Conservation (phyloP, 1,140 invertebrate species). For the Conopomorpha cramerella region DNA sequence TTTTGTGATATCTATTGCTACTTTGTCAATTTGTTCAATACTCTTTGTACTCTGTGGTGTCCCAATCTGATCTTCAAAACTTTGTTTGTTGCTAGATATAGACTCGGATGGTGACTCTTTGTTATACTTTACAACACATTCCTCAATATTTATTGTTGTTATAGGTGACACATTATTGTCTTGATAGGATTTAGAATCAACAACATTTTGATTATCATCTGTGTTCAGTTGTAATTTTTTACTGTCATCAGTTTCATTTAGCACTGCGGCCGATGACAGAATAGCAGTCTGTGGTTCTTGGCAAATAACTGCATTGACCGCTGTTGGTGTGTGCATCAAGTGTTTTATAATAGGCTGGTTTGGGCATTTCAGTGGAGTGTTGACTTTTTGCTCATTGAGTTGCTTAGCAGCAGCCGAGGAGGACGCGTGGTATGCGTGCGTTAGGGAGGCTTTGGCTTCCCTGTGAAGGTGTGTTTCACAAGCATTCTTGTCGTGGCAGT, state of each 20-base stretch:
- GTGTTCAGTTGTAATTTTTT: slow-evolving; percentile 41
- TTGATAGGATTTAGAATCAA: slow-evolving; percentile 19
- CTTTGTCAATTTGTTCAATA: slow-evolving; percentile 10
- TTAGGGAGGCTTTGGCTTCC: slow-evolving; percentile 59
- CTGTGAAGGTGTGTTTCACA: slow-evolving; percentile 62
- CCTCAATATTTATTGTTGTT: slow-evolving; percentile 47
- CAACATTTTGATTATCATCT: slow-evolving; percentile 50
- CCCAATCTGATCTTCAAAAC: too few relatives aligned
- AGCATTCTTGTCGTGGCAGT: slow-evolving; percentile 67
- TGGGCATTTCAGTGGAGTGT: slow-evolving; percentile 42
- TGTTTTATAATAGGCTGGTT: slow-evolving; percentile 54
- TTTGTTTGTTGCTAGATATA: slow-evolving; percentile 1
- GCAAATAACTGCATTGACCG: slow-evolving; percentile 32
- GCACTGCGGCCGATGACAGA: slow-evolving; percentile 16
- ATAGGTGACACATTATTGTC: slow-evolving; percentile 24
- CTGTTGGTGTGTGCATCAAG: slow-evolving; percentile 32
- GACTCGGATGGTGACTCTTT: slow-evolving; percentile 41
- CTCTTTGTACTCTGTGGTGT: slow-evolving; percentile 8
- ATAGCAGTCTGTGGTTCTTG: slow-evolving; percentile 40
- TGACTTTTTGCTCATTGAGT: slow-evolving; percentile 34
- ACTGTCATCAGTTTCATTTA: slow-evolving; percentile 17
- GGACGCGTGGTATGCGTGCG: slow-evolving; percentile 44
- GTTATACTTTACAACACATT: slow-evolving; percentile 42
- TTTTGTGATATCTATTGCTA: too few relatives aligned
- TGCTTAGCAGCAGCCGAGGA: slow-evolving; percentile 39